Conservation (phyloP, 1,140 invertebrate genomes). For the Lethrus apterus region DNA sequence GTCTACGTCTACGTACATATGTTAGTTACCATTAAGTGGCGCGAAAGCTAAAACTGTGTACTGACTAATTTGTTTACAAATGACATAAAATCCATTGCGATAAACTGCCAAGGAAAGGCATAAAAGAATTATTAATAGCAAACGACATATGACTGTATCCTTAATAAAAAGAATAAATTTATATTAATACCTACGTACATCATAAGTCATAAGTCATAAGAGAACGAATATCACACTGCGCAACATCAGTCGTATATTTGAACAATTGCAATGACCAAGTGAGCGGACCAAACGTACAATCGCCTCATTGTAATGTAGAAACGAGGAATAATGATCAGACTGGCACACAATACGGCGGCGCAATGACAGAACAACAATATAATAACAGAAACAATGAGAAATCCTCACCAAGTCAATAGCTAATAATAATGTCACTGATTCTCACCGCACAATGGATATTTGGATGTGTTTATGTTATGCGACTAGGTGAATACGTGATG, state of each 20-base stretch:
- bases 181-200: too few relatives aligned
- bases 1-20: too few relatives aligned
- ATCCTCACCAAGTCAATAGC: constrained; percentile 21
- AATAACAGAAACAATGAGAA: constrained; percentile 23
- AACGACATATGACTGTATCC: too few relatives aligned
- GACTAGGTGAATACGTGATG: constrained; percentile 6
- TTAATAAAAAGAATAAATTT: too few relatives aligned
- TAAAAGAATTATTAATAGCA: too few relatives aligned
- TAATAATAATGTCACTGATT: constrained; percentile 22
- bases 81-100: too few relatives aligned
- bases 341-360: constrained; percentile 5
- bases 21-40: too few relatives aligned
- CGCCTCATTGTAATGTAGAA: neutral
- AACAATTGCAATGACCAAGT: constrained; percentile 13
- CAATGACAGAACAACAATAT: constrained; percentile 24
- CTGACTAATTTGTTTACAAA: too few relatives aligned
- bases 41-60: too few relatives aligned
- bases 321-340: neutral
- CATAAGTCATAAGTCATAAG: too few relatives aligned
- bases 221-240: too few relatives aligned
- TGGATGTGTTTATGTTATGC: constrained; percentile 13
- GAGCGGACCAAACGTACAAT: constrained; percentile 1
- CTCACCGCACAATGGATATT: constrained; percentile 17
- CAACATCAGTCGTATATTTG: constrained; percentile 7
- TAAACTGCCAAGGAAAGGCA: too few relatives aligned